A percentile compares a stretch with the other conserved stretches of the same genome.
These are phyloP conservation scores for Cynocephalus volans DNA, from an alignment of 2,113 vertebrate species.

Conservation along the genomic window DNA sequence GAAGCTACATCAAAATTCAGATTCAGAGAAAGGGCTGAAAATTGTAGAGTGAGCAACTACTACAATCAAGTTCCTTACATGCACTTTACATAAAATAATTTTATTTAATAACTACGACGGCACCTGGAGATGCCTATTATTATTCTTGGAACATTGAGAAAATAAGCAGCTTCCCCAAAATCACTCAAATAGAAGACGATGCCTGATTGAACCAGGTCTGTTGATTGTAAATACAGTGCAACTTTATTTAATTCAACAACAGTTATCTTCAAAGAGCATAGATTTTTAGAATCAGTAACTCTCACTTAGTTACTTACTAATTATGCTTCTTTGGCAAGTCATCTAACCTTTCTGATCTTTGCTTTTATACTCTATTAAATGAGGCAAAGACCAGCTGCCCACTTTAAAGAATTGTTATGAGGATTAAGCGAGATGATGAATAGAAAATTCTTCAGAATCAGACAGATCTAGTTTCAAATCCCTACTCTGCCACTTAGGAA, in stretches of 20 bases:
- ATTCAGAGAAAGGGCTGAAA: background rate
- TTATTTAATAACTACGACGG: background rate
- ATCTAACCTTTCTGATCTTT: conserved; percentile 65
- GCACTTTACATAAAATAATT: background rate
- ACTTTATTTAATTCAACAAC: conserved; percentile 19
- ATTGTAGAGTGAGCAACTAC: background rate
- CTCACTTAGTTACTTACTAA: conserved; percentile 14
- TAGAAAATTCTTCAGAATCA: conserved; percentile 58
- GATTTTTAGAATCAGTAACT: conserved; percentile 37
- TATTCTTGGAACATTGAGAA: conserved; percentile 8
- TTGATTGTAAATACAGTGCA: background rate
- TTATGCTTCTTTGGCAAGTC: conserved; percentile 56
- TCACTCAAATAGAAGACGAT: conserved; percentile 11
- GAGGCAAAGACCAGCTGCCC: conserved; percentile 38
- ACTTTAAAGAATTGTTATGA: conserved; percentile 52
- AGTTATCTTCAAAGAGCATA: conserved; percentile 26
- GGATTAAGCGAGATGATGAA: conserved; percentile 67
- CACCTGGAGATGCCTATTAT: background rate
- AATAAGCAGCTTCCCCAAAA: background rate
- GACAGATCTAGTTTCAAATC: conserved; percentile 55
- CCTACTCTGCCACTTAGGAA: background rate
- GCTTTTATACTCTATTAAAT: conserved; percentile 61
- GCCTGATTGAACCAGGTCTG: background rate
- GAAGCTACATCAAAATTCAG: background rate
- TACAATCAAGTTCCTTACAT: background rate